Evolutionary conservation across 92 coral and sea anemone genomes (phyloP).

Genomic region (Paragorgia papillata): DNA sequence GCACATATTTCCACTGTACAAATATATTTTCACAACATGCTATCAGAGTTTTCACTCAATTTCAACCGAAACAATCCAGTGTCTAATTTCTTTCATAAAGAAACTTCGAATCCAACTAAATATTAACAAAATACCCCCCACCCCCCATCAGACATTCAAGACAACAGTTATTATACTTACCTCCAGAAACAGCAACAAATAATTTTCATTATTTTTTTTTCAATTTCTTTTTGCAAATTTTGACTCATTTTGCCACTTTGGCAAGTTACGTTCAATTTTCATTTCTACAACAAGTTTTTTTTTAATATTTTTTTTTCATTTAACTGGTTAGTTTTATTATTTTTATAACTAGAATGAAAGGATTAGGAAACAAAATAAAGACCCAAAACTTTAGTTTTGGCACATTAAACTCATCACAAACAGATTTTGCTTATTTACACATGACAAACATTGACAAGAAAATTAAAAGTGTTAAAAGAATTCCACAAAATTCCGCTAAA

Average conservation of each 20-base stretch:
- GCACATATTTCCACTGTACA: too few relatives aligned
- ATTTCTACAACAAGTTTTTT: conserved; percentile 24
- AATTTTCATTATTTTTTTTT: conserved; percentile 39
- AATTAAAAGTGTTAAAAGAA: conserved; percentile 24
- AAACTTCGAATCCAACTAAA: too few relatives aligned
- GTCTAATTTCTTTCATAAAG: too few relatives aligned
- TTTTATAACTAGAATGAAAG: background rate
- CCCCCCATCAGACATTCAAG: too few relatives aligned
- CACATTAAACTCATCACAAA: conserved; percentile 1
- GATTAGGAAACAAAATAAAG: background rate
- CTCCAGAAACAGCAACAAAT: conserved; percentile 18
- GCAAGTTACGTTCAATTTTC: conserved; percentile 29
- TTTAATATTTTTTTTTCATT: conserved; percentile 10
- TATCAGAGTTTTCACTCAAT: too few relatives aligned
- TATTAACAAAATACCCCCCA: too few relatives aligned
- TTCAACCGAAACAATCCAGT: too few relatives aligned
- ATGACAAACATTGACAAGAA: background rate
- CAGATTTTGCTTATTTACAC: conserved; percentile 33
- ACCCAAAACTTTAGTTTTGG: background rate
- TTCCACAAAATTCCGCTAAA: conserved; percentile 34
- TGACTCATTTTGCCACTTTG: conserved; percentile 27
- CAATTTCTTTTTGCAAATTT: conserved; percentile 39
- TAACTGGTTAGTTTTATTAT: conserved; percentile 2
- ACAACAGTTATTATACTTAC: background rate
- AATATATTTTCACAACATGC: too few relatives aligned